Evolutionary conservation across 2,113 vertebrate genomes (phyloP), one percentile per base, ranked within the genome.

Genomic region (Melanerpes aurifrons): DNA sequence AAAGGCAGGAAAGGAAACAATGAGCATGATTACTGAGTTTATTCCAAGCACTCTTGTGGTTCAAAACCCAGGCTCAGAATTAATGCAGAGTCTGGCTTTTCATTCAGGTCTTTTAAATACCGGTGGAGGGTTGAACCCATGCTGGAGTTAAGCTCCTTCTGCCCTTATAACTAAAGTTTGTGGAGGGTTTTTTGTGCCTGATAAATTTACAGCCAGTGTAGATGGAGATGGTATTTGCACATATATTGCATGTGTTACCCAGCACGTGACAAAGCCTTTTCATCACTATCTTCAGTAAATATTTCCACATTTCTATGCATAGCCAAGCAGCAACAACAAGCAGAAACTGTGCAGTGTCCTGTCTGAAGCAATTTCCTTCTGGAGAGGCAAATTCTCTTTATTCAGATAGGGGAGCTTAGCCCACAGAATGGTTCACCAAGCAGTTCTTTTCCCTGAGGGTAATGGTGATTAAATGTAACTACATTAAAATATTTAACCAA

Each of bases 1-100:
- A 45, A 61, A 28, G 48, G 5, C 3, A 9, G 35, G n/a, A 35
- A 78, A 86, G 18, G 29, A 45, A 92, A 70, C 5, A 29, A 80
- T 21, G 7, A 45, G 3, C 0, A 2, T 35, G 22, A 57, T 69
- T 50, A 35, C 25, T 3, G 32, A 43, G 43, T n/a, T 87, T 80
- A 17, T 66, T 48, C n/a, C 26, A 10, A 31, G 21, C 47, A 12
- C 5, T 15, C 10, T 3, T 0, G 0, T 21, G 29, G 40, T 35
- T 56, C 45, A 87, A 77, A 93, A 87, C 37, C 50, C 37, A 37
- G 1, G 37, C 31, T 63, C 0, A 1, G 88, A 48, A 62, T 45
- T 80, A 29, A 63, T 86, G 47, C 47, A 64, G n/a, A 71, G 15
- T 4, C 53, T 32, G 32, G 29, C 12, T 77, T 81, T 59, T 43